These are phyloP conservation scores for Conger conger DNA, from an alignment of 2,113 vertebrate species.

Conservation along the genomic window DNA sequence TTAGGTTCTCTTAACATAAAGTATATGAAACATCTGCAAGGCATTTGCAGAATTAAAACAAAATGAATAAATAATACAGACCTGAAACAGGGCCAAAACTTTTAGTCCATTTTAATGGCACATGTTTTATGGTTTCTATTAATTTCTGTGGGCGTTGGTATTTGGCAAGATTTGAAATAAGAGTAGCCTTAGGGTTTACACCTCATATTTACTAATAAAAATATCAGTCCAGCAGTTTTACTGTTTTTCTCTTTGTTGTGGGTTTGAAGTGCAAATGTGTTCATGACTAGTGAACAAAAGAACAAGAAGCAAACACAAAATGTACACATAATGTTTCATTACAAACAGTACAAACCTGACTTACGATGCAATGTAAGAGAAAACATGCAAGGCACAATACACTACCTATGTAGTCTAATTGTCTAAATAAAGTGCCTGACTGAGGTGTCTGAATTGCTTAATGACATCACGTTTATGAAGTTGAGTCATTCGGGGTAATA, in stretches of 20 bases:
- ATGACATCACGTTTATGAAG: conserved; percentile 19
- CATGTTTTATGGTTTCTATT: conserved; percentile 65
- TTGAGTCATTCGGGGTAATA: conserved; percentile 18
- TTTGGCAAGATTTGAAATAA: conserved; percentile 62
- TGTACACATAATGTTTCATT: background rate
- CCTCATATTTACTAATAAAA: conserved; percentile 64
- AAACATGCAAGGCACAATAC: background rate
- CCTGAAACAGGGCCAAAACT: conserved; percentile 61
- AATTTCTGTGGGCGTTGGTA: conserved; percentile 58
- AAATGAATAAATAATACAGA: conserved; percentile 68
- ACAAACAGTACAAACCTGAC: too few species aligned
- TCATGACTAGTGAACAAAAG: conserved; percentile 19
- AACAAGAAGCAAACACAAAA: background rate
- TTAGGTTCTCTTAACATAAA: conserved; percentile 37
- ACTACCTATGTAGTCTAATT: background rate
- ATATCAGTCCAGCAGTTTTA: conserved; percentile 36
- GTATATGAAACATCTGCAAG: conserved; percentile 68
- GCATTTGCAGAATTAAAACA: conserved; percentile 71
- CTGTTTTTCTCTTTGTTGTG: conserved; percentile 41
- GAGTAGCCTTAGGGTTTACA: conserved; percentile 51
- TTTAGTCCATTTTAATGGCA: conserved; percentile 66
- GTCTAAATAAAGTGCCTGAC: background rate
- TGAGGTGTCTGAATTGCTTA: background rate
- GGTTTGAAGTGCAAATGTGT: conserved; percentile 57
- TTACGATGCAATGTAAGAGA: background rate